Evolutionary conservation across 2,113 vertebrate species (phyloP).

Genomic region (Forbesichthys agassizii): DNA sequence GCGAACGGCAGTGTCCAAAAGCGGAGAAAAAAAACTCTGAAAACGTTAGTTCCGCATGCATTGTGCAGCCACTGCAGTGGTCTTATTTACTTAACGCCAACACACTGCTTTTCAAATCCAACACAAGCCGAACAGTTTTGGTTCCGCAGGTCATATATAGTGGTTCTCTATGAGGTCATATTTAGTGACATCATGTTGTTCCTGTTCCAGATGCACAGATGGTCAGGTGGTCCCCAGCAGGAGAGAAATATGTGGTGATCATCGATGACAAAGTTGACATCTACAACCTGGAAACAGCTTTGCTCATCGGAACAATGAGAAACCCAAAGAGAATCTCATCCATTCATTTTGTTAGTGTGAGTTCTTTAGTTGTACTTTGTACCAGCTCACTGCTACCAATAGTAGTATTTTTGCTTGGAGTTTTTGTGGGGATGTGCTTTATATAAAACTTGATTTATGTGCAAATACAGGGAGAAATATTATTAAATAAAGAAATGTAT

Average conservation of each 20-base stretch:
- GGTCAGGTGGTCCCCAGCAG: slow-evolving; percentile 90
- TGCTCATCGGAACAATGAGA: slow-evolving; percentile 79
- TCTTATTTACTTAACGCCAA: too few species aligned
- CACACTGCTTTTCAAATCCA: too few species aligned
- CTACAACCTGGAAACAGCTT: slow-evolving; percentile 86
- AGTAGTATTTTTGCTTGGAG: too few species aligned
- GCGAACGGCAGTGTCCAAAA: too few species aligned
- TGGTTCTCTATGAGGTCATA: background rate
- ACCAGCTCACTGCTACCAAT: background rate
- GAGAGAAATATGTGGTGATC: slow-evolving; percentile 85
- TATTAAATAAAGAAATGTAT: too few species aligned
- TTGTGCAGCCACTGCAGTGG: too few species aligned
- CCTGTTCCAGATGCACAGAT: slow-evolving; percentile 85
- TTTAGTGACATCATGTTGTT: background rate
- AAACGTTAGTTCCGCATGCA: too few species aligned
- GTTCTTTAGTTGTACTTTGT: slow-evolving; percentile 38
- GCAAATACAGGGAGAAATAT: too few species aligned
- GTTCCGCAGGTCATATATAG: background rate
- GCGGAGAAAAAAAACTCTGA: too few species aligned
- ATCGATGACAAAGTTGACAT: slow-evolving; percentile 80
- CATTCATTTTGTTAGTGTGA: slow-evolving; percentile 88
- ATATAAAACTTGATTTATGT: too few species aligned
- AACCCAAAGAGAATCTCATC: slow-evolving; percentile 87
- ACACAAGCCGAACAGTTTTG: background rate
- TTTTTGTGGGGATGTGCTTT: too few species aligned